Evolutionary conservation across 1,140 invertebrate genomes (phyloP), one percentile per base, ranked within the genome.

Genomic region (Cyclina sinensis): DNA sequence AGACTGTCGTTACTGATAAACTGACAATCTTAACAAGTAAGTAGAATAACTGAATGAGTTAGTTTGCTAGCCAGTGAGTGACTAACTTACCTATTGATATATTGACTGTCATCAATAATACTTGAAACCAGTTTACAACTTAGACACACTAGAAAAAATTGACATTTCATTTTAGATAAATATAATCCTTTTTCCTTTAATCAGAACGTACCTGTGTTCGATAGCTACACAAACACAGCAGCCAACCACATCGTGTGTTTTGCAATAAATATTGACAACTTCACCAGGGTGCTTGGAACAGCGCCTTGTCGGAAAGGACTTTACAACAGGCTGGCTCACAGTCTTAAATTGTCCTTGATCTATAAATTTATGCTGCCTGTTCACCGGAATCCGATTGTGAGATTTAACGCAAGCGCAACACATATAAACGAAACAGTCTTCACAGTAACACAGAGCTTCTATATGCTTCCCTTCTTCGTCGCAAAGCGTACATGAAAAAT

Each of bases 371-470:
- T 59, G 54, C 5, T n/a, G 9, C 54, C n/a, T 59, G 54, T 59
- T 18, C 24, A 59, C 9, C 7, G 54, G 54, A 24, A 59, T 12
- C 24, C 54, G 9, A n/a, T 59, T 24, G 54, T 59, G 54, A n/a
- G 9, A 12, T 24, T 59, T 9, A 4, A 59, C 54, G 54, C 54
- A 59, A 11, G 54, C 4, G 24, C n/a, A 18, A 59, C 54, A 59
- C 54, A 59, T 59, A n/a, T 59, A 59, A 24, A 59, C 54, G 54
- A 59, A n/a, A 59, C 54, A 59, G 4, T 59, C 54, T n/a, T 59
- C 21, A 24, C 54, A 59, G 24, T 59, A 59, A 12, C 24, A 5
- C 7, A 11, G 4, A 5, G 54, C 54, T 18, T 59, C 54, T 4
- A 59, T n/a, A n/a, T 59, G 54, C 24, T 59, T 59, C 21, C 54